Base-by-base conservation (phyloP, 1,140 invertebrate genomes). In the Achatina immaculata region DNA sequence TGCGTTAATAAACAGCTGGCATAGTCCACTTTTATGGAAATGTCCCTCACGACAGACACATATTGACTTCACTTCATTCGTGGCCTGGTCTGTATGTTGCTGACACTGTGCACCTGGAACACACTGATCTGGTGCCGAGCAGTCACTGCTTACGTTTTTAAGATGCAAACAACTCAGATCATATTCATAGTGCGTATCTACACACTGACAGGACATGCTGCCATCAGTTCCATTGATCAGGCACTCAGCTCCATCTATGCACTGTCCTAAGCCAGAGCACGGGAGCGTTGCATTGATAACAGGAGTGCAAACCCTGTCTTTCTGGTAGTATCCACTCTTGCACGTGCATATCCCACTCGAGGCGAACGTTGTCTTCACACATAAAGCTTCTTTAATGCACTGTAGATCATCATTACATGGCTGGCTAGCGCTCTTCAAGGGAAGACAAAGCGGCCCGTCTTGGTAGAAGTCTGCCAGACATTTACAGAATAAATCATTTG, bases 171-270 rank as follows among this genome's bases (percentile, higher is more conserved):
- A 82, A 4, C 14, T 65, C 3, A 72, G 58, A 28, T 43, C 65
- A 21, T 80, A 43, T 24, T n/a, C n/a, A 65, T 75, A 82, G 45
- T 80, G 73, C 0, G 58, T 65, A 7, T 78, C 36, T 21, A 58
- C 9, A 71, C 81, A 82, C 42, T 69, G 43, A 34, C 81, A 82
- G 0, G 34, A 43, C 62, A 65, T 51, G n/a, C 9, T 4, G 7
- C 43, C 62, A 19, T 11, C 1, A 19, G 36, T 28, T 1, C n/a
- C 51, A 21, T 48, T 71, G 4, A 31, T n/a, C 42, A 40, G 11
- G 40, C 81, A 82, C n/a, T 45, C 42, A 14, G 81, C 71, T 16
- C 73, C 73, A n/a, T 66, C 72, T 45, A 82, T 73, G n/a, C 81
- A 82, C 62, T 82, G 81, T 24, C 58, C 58, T 19, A 11, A 43